Percentiles rank a stretch among this genome's conserved stretches.
Evolutionary conservation across 2,888 invertebrate species (phyloP).

Genomic region (Agapostemon virescens): DNA sequence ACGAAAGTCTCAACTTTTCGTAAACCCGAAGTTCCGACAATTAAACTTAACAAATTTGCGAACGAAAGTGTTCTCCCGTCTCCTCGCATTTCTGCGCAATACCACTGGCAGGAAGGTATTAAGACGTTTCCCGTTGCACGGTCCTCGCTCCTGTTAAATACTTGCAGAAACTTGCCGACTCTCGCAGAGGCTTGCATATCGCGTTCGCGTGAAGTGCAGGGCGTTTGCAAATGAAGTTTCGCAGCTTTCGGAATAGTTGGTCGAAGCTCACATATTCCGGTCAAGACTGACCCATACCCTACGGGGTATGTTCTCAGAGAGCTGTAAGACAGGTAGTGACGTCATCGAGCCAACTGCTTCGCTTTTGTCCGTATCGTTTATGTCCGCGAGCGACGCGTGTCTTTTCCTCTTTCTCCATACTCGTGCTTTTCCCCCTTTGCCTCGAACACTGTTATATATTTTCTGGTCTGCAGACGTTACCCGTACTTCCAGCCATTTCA

Average conservation of each 20-base stretch:
- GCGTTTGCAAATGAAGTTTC: slow-evolving; percentile 48
- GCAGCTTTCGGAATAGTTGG: slow-evolving; percentile 41
- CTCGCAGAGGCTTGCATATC: background rate
- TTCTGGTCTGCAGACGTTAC: background rate
- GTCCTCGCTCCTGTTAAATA: slow-evolving; percentile 12
- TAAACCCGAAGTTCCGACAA: background rate
- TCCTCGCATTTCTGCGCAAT: background rate
- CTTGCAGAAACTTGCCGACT: slow-evolving; percentile 27
- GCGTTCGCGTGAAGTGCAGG: slow-evolving; percentile 8
- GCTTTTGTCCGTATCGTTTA: slow-evolving; percentile 54
- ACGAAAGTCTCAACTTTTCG: background rate
- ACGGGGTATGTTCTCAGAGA: slow-evolving; percentile 66
- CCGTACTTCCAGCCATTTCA: background rate
- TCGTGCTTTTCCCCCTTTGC: background rate
- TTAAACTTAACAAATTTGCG: background rate
- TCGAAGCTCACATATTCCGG: slow-evolving; percentile 22
- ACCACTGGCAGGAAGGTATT: background rate
- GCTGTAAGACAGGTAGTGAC: slow-evolving; percentile 77
- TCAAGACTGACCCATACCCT: slow-evolving; percentile 75
- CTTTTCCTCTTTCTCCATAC: background rate
- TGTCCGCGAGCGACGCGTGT: background rate
- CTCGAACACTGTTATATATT: background rate
- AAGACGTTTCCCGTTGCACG: slow-evolving; percentile 4
- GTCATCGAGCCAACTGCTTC: slow-evolving; percentile 74
- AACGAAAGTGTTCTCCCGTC: background rate